Conservation (phyloP, 2,888 invertebrate genomes). For the Sialis fuliginosa region DNA sequence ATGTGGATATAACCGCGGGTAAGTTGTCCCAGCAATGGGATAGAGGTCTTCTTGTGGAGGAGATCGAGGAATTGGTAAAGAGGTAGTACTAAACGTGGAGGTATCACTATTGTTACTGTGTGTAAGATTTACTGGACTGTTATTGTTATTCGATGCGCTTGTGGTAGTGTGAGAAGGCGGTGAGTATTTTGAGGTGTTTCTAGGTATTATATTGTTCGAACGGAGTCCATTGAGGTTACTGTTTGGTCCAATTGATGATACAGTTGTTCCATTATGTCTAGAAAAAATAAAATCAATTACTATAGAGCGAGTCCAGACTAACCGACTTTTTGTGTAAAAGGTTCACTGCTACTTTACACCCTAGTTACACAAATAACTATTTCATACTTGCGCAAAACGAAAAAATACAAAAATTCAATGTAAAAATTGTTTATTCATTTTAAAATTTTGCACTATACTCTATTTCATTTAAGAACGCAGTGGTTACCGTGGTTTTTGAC, state of each 20-base stretch:
- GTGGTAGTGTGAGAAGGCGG: conserved; percentile 16
- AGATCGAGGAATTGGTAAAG: neutral
- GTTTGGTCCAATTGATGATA: neutral
- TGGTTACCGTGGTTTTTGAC: too few species aligned
- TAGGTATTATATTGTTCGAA: conserved; percentile 8
- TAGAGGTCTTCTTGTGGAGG: conserved; percentile 6
- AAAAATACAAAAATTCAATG: too few species aligned
- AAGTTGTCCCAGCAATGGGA: conserved; percentile 15
- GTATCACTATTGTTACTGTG: conserved; percentile 22
- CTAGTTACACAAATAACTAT: too few species aligned
- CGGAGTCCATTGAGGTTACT: conserved; percentile 2
- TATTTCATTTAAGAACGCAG: too few species aligned
- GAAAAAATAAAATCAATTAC: neutral
- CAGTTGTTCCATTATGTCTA: conserved; percentile 6
- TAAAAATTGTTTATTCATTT: too few species aligned
- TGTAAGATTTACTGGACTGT: conserved; percentile 25
- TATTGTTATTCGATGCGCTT: conserved; percentile 7
- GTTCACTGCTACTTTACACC: too few species aligned
- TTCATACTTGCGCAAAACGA: too few species aligned
- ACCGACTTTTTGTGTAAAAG: too few species aligned
- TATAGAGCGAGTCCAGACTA: too few species aligned
- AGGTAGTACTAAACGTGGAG: conserved; percentile 9
- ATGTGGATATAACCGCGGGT: conserved; percentile 16
- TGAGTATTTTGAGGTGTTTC: conserved; percentile 19
- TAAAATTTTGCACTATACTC: too few species aligned